Conservation (phyloP, 92 coral and sea anemone genomes). For the Epizoanthus stellaris region DNA sequence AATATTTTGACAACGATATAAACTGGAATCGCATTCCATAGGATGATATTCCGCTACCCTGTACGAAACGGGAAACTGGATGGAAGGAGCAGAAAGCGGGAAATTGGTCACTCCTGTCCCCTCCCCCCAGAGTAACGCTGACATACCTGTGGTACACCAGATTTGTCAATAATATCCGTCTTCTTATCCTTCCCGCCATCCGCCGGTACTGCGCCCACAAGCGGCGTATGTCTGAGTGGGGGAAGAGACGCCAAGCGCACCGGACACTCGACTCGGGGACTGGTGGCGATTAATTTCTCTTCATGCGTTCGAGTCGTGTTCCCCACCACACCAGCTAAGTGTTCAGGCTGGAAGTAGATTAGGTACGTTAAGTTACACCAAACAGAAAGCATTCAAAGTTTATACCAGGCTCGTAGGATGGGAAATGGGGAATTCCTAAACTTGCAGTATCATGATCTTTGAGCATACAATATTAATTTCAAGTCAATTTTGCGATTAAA, state of each 20-base stretch:
- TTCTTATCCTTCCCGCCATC: slow-evolving; percentile 10
- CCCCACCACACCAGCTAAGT: slow-evolving; percentile 83
- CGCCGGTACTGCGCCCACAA: slow-evolving; percentile 41
- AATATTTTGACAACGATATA: too few relatives aligned
- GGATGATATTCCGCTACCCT: too few relatives aligned
- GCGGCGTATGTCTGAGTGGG: slow-evolving; percentile 74
- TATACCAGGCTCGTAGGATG: too few relatives aligned
- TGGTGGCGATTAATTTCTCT: slow-evolving; percentile 42
- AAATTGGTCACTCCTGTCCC: too few relatives aligned
- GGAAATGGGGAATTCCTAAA: neutral
- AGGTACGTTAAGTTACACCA: neutral
- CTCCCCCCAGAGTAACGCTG: too few relatives aligned
- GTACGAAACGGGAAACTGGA: too few relatives aligned
- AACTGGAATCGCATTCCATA: too few relatives aligned
- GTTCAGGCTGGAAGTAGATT: slow-evolving; percentile 50
- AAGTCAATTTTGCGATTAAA: too few relatives aligned
- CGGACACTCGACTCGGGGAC: slow-evolving; percentile 47
- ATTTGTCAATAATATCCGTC: neutral
- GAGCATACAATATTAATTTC: too few relatives aligned
- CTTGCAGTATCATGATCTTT: too few relatives aligned
- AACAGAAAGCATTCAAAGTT: neutral
- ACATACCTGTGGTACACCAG: slow-evolving; percentile 35
- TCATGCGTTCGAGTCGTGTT: slow-evolving; percentile 65
- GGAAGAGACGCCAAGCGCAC: slow-evolving; percentile 75
- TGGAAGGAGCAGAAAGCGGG: too few relatives aligned